Conservation (phyloP, 2,797 vertebrate species). For the Anableps anableps region DNA sequence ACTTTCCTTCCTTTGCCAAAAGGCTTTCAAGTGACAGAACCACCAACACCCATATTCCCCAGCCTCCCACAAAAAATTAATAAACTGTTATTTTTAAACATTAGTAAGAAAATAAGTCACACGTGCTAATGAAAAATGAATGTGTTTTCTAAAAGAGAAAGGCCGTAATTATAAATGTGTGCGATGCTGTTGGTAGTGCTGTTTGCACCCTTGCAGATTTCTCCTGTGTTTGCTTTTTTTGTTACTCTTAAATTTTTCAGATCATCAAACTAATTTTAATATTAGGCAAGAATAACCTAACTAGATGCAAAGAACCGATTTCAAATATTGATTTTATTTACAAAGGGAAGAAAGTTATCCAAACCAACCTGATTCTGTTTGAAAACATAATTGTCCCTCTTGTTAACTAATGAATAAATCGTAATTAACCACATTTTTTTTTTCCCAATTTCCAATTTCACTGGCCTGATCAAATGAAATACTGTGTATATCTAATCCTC, state of each 20-base stretch:
- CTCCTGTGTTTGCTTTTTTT: neutral
- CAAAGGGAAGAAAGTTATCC: neutral
- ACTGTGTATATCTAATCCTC: too few relatives aligned
- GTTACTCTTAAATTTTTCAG: neutral
- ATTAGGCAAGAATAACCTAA: neutral
- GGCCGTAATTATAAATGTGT: neutral
- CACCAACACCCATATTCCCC: neutral
- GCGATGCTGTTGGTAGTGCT: neutral
- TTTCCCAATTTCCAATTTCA: too few relatives aligned
- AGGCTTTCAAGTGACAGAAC: neutral
- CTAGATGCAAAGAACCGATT: neutral
- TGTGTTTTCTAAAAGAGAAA: too few relatives aligned
- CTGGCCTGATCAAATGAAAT: too few relatives aligned
- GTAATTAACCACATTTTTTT: too few relatives aligned
- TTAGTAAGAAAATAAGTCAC: conserved; percentile 1
- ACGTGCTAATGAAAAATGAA: neutral
- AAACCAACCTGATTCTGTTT: neutral
- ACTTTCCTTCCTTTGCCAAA: neutral
- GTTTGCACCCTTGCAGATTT: neutral
- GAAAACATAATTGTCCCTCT: too few relatives aligned
- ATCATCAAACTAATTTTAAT: neutral
- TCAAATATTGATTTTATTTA: neutral
- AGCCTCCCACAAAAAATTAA: neutral
- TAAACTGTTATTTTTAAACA: neutral
- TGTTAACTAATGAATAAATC: too few relatives aligned